phyloP scores from a whole-genome alignment of 2,888 invertebrate species.

The Callyntrura sp. region DNA sequence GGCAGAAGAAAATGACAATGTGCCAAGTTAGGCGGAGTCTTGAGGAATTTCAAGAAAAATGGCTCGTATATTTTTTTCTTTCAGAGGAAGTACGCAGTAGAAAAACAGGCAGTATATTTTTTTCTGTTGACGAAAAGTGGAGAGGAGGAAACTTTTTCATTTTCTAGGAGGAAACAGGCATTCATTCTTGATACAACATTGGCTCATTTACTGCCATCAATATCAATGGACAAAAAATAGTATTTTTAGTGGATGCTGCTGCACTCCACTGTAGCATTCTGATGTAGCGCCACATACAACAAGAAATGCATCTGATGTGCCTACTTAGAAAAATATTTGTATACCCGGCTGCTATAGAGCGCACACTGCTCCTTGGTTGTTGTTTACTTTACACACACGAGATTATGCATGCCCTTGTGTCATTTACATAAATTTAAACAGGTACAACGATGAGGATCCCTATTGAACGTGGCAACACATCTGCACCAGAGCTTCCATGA shows the following conservation, averaged over 20 bases:
- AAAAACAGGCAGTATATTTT: background rate
- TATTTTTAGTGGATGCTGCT: too few relatives aligned
- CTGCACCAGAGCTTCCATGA: background rate
- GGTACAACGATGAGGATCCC: constrained; percentile 1
- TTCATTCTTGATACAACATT: constrained; percentile 27
- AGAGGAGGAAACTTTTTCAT: constrained; percentile 51
- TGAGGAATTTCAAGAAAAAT: constrained; percentile 36
- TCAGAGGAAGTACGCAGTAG: background rate
- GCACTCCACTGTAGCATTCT: background rate
- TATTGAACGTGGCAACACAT: background rate
- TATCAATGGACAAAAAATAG: constrained; percentile 14
- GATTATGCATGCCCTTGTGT: constrained; percentile 50
- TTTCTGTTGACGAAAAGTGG: constrained; percentile 5
- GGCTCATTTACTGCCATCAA: constrained; percentile 9
- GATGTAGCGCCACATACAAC: background rate
- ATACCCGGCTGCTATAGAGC: background rate
- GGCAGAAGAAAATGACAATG: background rate
- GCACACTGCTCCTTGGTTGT: background rate
- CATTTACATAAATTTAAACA: constrained; percentile 54
- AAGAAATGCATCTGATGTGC: background rate
- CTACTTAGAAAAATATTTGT: background rate
- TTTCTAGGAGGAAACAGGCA: constrained; percentile 45
- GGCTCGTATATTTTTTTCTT: background rate
- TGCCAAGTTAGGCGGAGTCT: constrained; percentile 72
- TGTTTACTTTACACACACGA: background rate